Conservation (phyloP, 2,888 invertebrate species). For the Rotaria socialis region DNA sequence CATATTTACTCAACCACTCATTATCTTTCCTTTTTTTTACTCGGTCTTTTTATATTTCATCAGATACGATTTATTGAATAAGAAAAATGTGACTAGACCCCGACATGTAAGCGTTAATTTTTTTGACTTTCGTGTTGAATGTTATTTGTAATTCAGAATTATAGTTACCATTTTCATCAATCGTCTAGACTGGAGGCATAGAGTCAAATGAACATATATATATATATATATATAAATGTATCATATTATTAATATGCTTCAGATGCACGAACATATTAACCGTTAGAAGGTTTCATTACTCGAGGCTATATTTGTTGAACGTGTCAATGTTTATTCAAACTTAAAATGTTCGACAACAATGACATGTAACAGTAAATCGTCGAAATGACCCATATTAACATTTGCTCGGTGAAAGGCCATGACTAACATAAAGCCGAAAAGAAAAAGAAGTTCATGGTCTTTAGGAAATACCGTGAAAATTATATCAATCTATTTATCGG, state of each 20-base stretch:
- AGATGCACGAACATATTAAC: not conserved
- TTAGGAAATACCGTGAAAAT: not conserved
- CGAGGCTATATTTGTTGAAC: not conserved
- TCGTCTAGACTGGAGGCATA: not conserved
- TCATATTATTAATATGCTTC: not conserved
- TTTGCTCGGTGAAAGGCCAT: not conserved
- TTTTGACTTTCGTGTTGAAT: not conserved
- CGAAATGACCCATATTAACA: constrained; percentile 13
- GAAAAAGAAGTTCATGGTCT: not conserved
- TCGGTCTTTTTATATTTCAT: too few species aligned
- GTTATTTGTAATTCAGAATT: not conserved
- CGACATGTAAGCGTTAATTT: too few species aligned
- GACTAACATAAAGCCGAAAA: not conserved
- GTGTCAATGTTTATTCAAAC: constrained; percentile 25
- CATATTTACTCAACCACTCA: not conserved
- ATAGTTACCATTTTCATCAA: not conserved
- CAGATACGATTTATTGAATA: too few species aligned
- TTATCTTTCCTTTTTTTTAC: not conserved
- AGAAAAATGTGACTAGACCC: too few species aligned
- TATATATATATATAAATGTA: not conserved
- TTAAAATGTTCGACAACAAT: constrained; percentile 28
- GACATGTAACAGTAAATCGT: constrained; percentile 21
- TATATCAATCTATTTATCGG: not conserved
- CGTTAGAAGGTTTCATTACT: not conserved
- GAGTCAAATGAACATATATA: not conserved